Evolutionary conservation across 2,888 invertebrate genomes (phyloP), one percentile per base, ranked within the genome.

Genomic region (Apeira syringaria): DNA sequence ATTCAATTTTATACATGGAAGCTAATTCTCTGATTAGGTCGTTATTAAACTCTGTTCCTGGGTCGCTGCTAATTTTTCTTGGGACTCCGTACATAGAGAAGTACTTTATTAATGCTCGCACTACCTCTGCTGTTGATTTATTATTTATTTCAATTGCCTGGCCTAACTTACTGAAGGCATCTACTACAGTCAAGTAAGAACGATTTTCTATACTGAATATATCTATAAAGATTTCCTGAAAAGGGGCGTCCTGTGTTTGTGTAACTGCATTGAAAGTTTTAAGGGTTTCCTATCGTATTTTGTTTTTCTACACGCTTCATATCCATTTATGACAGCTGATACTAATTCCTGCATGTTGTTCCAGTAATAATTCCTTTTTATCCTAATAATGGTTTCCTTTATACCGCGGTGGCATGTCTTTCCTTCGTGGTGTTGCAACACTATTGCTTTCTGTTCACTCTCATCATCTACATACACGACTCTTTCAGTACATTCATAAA

Each of bases 21-120:
- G 6, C 7, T 3, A 28, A 5, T 28, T 12, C 27, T 20, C 11
- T 10, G 5, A 20, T 5, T 1, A 20, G 7, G n/a, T 6, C n/a
- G 11, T 31, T 31, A 11, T 31, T 66, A 20, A 63, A 68, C 56
- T 68, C 63, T 0, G 40, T 65, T 61, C 3, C 54, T 4, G 15
- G 15, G 4, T 15, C 15, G 15, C 3, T 3, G 4, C 15, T 15
- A 3, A 15, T 15, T 4, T 4, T 15, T 2, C 15, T 15, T 3
- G 15, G 15, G 4, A 15, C 15, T 3, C 15, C 15, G 15, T 15
- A 15, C 15, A 15, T 3, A 4, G 15, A 15, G 15, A 15, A 15
- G 15, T 15, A 15, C 15, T 15, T 15, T 15, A 15, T 15, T 4
- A 15, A 15, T 15, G 15, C 15, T 15, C 15, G 2, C 3, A 15